Evolutionary conservation across 2,113 vertebrate genomes (phyloP).

Genomic region (Chunga burmeisteri): DNA sequence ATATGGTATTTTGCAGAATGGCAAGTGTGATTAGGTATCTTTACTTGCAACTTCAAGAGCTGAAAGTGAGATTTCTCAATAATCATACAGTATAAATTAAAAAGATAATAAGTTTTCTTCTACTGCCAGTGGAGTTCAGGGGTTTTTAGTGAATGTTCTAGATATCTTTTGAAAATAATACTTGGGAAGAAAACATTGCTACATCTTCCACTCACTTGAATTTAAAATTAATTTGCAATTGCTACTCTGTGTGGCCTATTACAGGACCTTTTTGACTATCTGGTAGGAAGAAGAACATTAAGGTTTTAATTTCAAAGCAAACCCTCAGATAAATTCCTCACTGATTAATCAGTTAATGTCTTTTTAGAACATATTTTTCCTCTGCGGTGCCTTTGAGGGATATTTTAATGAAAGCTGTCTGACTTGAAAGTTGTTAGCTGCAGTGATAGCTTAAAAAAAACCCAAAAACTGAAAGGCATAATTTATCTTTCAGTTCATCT

Average conservation of each 20-base stretch:
- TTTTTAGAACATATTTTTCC: not conserved
- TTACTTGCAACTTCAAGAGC: not conserved
- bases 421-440: not conserved
- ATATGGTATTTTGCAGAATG: not conserved
- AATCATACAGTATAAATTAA: not conserved
- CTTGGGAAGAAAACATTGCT: not conserved
- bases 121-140: not conserved
- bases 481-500: not conserved
- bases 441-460: not conserved
- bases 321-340: not conserved
- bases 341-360: not conserved
- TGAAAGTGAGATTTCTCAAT: not conserved
- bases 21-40: not conserved
- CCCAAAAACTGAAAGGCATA: not conserved
- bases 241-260: not conserved
- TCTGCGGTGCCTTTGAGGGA: not conserved
- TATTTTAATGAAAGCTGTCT: conserved; percentile 32
- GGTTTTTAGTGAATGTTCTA: not conserved
- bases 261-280: not conserved
- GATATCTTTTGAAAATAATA: not conserved
- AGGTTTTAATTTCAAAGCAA: conserved; percentile 35
- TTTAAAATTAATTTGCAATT: not conserved
- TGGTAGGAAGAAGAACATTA: not conserved
- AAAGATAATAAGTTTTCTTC: not conserved
- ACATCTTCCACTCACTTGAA: not conserved